Conservation (phyloP, 2,888 invertebrate species). For the Salticus scenicus region DNA sequence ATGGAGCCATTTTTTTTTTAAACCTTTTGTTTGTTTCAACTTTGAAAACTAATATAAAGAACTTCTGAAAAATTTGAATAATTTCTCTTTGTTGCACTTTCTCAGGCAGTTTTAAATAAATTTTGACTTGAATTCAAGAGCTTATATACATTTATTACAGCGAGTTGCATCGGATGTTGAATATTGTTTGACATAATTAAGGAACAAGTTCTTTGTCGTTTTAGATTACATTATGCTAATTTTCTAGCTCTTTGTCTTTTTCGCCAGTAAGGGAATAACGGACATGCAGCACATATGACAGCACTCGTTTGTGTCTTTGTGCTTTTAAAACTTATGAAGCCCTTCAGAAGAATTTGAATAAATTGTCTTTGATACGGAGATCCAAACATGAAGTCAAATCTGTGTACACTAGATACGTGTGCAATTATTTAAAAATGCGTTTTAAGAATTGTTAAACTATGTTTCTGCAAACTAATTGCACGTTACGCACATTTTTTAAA, state of each 20-base stretch:
- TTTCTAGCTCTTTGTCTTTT: not conserved
- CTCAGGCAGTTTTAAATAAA: not conserved
- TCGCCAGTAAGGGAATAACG: not conserved
- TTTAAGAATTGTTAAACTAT: not conserved
- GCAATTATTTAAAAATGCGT: not conserved
- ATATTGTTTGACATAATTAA: conserved; percentile 64
- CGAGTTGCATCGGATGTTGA: conserved; percentile 33
- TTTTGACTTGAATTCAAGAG: not conserved
- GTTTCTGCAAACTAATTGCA: too few relatives aligned
- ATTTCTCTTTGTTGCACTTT: conserved; percentile 39
- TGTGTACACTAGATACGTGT: not conserved
- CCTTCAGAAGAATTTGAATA: conserved; percentile 46
- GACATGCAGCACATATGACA: not conserved
- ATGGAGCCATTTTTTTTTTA: not conserved
- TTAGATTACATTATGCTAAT: conserved; percentile 12
- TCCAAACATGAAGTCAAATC: not conserved
- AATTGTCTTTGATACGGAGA: conserved; percentile 41
- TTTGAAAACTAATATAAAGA: conserved; percentile 57
- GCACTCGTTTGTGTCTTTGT: conserved; percentile 1
- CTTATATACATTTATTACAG: conserved; percentile 50
- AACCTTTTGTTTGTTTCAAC: conserved; percentile 12
- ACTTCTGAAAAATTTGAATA: conserved; percentile 46
- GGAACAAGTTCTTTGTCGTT: conserved; percentile 27
- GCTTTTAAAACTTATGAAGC: conserved; percentile 51
- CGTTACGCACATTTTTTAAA: too few relatives aligned